A percentile compares a stretch with the other conserved stretches of the same genome.
These are phyloP conservation scores for Otis tarda DNA, from an alignment of 2,113 vertebrate species.

Conservation along the genomic window DNA sequence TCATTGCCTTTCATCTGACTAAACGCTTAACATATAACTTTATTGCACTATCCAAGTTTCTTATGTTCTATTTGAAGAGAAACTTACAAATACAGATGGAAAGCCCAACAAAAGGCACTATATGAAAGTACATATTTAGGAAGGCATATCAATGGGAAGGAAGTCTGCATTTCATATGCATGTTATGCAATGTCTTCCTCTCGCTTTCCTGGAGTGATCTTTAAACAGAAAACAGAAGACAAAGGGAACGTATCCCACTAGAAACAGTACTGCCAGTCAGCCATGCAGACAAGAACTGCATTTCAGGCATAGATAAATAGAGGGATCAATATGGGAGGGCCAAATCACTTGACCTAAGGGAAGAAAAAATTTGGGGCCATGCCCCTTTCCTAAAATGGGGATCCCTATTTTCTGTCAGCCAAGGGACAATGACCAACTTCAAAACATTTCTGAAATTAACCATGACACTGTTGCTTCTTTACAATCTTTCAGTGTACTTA, in stretches of 20 bases:
- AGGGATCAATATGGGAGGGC: slow-evolving; percentile 61
- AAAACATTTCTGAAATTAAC: slow-evolving; percentile 52
- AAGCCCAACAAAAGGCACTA: not conserved
- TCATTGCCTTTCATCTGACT: not conserved
- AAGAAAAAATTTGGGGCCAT: slow-evolving; percentile 47
- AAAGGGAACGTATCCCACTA: slow-evolving; percentile 20
- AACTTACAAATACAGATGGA: not conserved
- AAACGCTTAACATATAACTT: not conserved
- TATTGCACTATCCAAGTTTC: not conserved
- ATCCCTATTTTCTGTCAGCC: slow-evolving; percentile 28
- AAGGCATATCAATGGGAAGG: not conserved
- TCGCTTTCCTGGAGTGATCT: not conserved
- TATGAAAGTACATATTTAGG: not conserved
- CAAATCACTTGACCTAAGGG: slow-evolving; percentile 65
- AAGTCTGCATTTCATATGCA: slow-evolving; percentile 16
- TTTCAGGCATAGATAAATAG: slow-evolving; percentile 56
- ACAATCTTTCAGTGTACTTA: not conserved
- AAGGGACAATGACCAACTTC: slow-evolving; percentile 1
- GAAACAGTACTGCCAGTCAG: slow-evolving; percentile 48
- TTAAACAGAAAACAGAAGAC: slow-evolving; percentile 34
- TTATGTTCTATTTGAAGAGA: not conserved
- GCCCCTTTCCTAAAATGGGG: slow-evolving; percentile 31
- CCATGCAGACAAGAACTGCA: slow-evolving; percentile 59
- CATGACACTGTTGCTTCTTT: not conserved
- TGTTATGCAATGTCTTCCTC: slow-evolving; percentile 16